These are phyloP conservation scores for Psilopsiagon aymara DNA, from an alignment of 2,113 vertebrate genomes.

Conservation along the genomic window DNA sequence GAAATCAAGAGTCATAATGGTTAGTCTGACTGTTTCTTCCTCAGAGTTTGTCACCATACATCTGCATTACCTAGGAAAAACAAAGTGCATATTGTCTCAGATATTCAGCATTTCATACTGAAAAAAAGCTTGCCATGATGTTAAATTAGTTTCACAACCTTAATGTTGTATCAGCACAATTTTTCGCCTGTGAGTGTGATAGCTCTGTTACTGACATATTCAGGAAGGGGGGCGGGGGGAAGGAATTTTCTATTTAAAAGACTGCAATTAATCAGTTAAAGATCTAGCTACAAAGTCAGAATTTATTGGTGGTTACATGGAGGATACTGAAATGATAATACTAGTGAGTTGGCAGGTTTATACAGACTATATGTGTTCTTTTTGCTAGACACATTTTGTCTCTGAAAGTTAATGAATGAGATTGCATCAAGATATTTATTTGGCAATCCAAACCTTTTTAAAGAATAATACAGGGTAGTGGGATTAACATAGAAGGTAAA, in stretches of 20 bases:
- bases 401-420: not conserved
- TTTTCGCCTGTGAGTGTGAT: not conserved
- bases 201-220: not conserved
- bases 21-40: not conserved
- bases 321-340: not conserved
- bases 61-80: not conserved
- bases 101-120: not conserved
- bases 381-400: not conserved
- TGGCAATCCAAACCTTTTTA: constrained; percentile 6
- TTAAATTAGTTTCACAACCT: not conserved
- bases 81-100: not conserved
- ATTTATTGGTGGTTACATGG: not conserved
- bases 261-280: constrained; percentile 37
- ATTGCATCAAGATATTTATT: not conserved
- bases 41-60: not conserved
- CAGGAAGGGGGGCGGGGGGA: rapidly evolving
- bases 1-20: not conserved
- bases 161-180: not conserved
- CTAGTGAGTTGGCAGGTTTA: not conserved
- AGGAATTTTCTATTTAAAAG: not conserved
- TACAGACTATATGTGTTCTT: not conserved
- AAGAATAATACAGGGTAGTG: constrained; percentile 12
- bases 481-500: constrained; percentile 52
- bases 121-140: not conserved
- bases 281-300: not conserved